Percentiles rank a stretch among this genome's conserved stretches.
Conservation (phyloP, 1,140 invertebrate genomes). For the Apis dorsata region DNA sequence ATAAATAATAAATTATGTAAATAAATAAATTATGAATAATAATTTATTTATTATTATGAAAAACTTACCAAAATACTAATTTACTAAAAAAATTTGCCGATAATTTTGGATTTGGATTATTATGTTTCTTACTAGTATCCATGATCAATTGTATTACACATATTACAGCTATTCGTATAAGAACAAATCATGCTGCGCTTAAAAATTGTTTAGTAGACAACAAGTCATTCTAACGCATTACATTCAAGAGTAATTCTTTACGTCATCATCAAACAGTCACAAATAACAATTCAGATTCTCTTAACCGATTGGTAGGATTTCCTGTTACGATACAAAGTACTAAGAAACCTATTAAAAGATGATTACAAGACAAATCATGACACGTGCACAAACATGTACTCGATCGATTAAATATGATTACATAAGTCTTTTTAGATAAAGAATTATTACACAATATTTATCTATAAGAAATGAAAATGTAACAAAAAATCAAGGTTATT, state of each 20-base stretch:
- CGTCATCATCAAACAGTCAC: constrained; percentile 30
- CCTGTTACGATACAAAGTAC: background rate
- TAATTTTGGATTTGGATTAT: constrained; percentile 77
- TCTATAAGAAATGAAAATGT: background rate
- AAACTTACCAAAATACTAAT: constrained; percentile 79
- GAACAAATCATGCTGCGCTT: background rate
- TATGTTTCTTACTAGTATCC: constrained; percentile 77
- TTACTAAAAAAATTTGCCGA: constrained; percentile 76
- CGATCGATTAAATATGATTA: constrained; percentile 28
- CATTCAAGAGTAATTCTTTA: background rate
- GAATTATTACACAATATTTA: background rate
- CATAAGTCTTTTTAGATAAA: constrained; percentile 3
- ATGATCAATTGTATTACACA: constrained; percentile 57
- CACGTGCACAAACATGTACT: constrained; percentile 18
- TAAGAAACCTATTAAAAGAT: background rate
- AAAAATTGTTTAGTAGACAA: background rate
- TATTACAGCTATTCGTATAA: background rate
- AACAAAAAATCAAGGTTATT: constrained; percentile 20
- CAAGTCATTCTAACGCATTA: background rate
- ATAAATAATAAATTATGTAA: too few species aligned
- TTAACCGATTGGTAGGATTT: background rate
- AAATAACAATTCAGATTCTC: background rate
- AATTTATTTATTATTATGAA: too few species aligned
- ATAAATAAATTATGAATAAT: too few species aligned
- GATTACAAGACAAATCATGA: background rate